Conservation (phyloP, 2,113 vertebrate genomes). For the Choloepus hoffmanni region DNA sequence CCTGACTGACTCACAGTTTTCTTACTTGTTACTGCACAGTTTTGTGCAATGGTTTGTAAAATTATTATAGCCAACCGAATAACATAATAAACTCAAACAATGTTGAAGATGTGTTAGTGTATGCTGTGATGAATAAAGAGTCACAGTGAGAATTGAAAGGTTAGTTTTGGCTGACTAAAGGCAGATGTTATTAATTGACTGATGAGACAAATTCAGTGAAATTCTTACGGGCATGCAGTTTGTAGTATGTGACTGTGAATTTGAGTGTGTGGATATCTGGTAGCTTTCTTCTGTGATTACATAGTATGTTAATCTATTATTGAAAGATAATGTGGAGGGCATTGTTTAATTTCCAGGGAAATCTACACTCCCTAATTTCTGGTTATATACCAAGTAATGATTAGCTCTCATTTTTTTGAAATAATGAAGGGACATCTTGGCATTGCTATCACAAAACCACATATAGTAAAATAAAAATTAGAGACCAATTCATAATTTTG, state of each 20-base stretch:
- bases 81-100: slow-evolving; percentile 69
- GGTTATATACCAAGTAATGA: not conserved
- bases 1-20: slow-evolving; percentile 53
- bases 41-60: slow-evolving; percentile 78
- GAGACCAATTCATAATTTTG: not conserved
- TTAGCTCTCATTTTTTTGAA: not conserved
- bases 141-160: slow-evolving; percentile 51
- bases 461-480: not conserved
- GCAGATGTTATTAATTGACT: slow-evolving; percentile 55
- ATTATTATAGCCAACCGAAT: slow-evolving; percentile 70
- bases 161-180: slow-evolving; percentile 58
- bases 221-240: slow-evolving; percentile 2
- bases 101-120: slow-evolving; percentile 65
- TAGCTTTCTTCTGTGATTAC: slow-evolving; percentile 10
- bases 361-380: not conserved
- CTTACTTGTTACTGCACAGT: slow-evolving; percentile 57
- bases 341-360: slow-evolving; percentile 51
- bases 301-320: not conserved
- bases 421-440: not conserved
- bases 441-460: not conserved
- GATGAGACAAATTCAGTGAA: slow-evolving; percentile 28
- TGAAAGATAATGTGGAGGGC: not conserved
- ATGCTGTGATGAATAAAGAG: slow-evolving; percentile 57
- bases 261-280: not conserved
- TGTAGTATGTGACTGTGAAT: not conserved